These are phyloP conservation scores for Drosophila tropicalis DNA, from an alignment of 1,140 invertebrate genomes.

Conservation along the genomic window DNA sequence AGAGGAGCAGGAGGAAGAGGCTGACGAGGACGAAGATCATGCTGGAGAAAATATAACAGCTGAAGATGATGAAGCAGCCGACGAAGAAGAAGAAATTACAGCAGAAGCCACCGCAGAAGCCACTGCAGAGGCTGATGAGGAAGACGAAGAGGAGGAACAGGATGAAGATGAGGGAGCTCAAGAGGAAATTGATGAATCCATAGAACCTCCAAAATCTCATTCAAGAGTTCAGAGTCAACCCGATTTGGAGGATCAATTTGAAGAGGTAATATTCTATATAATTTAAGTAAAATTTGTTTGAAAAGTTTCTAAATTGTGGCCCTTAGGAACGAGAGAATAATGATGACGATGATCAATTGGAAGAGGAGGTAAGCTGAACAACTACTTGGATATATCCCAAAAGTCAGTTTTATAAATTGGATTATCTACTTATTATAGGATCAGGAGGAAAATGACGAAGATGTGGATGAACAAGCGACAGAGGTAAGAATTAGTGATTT, in stretches of 20 bases:
- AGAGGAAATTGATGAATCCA: conserved; percentile 49
- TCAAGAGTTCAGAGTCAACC: conserved; percentile 42
- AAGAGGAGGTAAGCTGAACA: neutral
- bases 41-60: conserved; percentile 79
- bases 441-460: neutral
- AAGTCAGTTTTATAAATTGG: neutral
- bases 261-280: conserved; percentile 7
- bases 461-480: neutral
- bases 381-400: neutral
- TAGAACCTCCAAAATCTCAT: conserved; percentile 34
- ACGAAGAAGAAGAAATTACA: conserved; percentile 72
- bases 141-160: conserved; percentile 61
- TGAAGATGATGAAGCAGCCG: conserved; percentile 77
- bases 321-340: neutral
- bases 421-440: neutral
- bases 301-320: neutral
- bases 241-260: conserved; percentile 47
- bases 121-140: conserved; percentile 52
- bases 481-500: neutral
- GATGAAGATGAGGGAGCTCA: conserved; percentile 40
- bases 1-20: conserved; percentile 25
- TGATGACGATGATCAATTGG: conserved; percentile 1
- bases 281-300: neutral
- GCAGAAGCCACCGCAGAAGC: conserved; percentile 65
- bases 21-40: conserved; percentile 77